Conservation (phyloP, 2,113 vertebrate species). For the Oreochromis tanganicae region DNA sequence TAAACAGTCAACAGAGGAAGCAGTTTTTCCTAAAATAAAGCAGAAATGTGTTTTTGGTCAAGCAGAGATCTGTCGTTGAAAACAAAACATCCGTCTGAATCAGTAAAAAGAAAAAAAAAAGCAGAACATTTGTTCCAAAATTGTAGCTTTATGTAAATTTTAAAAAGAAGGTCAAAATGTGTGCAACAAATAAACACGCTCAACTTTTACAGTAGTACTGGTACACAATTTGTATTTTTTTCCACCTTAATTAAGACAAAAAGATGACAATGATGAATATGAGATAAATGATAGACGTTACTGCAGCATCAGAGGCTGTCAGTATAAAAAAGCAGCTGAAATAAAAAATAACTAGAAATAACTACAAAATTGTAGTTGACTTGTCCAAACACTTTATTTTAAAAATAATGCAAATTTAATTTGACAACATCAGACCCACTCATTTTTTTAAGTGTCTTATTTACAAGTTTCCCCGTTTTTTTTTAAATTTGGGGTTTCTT, state of each 20-base stretch:
- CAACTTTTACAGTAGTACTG: not conserved
- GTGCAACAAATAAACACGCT: not conserved
- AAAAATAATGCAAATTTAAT: not conserved
- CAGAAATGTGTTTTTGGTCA: not conserved
- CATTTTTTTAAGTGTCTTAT: accelerated
- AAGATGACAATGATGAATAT: not conserved
- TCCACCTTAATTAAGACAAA: not conserved
- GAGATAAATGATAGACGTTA: not conserved
- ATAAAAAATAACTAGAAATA: not conserved
- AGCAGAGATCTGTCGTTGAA: not conserved
- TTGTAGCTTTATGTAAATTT: accelerated
- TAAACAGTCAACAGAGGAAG: not conserved
- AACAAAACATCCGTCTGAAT: not conserved
- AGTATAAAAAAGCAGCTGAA: not conserved
- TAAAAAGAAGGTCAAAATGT: not conserved
- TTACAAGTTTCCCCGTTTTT: not conserved
- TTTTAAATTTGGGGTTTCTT: accelerated
- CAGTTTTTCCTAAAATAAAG: not conserved
- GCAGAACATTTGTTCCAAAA: not conserved
- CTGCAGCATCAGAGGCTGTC: not conserved
- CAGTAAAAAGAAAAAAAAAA: not conserved
- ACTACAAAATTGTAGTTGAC: not conserved
- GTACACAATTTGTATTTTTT: not conserved
- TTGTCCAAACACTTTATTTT: accelerated
- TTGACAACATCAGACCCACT: not conserved